Conservation (phyloP, 2,113 vertebrate genomes). For the Ahaetulla prasina region DNA sequence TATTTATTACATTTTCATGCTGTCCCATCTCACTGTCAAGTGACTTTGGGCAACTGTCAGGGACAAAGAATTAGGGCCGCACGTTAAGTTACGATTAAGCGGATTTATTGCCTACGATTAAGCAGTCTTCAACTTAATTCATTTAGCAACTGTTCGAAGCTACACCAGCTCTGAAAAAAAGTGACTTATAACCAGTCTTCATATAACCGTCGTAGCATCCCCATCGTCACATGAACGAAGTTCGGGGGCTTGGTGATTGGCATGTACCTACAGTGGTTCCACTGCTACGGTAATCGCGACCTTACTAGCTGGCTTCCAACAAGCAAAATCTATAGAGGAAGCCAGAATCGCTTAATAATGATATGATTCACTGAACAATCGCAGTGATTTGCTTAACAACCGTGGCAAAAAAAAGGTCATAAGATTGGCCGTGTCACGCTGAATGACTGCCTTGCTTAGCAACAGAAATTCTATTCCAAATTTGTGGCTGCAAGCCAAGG, state of each 20-base stretch:
- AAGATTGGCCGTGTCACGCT: not conserved
- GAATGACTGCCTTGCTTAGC: not conserved
- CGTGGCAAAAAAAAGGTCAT: rapidly evolving
- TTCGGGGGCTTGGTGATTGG: not conserved
- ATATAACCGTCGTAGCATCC: not conserved
- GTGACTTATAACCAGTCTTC: not conserved
- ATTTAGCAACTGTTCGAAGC: not conserved
- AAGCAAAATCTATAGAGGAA: not conserved
- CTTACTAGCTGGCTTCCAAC: not conserved
- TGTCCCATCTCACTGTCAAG: not conserved
- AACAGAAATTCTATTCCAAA: not conserved
- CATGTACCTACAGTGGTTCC: not conserved
- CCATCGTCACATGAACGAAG: not conserved
- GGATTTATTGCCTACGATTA: not conserved
- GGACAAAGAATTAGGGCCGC: not conserved
- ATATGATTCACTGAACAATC: not conserved
- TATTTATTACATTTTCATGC: not conserved
- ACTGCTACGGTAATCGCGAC: not conserved
- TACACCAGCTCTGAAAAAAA: not conserved
- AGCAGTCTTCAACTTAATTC: not conserved
- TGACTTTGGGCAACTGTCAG: not conserved
- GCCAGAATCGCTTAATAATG: not conserved
- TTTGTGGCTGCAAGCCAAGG: not conserved
- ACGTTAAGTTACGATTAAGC: not conserved
- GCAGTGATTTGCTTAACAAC: not conserved